phyloP scores from a whole-genome alignment of 1,140 invertebrate species.

The Leptinotarsa undecemlineata region DNA sequence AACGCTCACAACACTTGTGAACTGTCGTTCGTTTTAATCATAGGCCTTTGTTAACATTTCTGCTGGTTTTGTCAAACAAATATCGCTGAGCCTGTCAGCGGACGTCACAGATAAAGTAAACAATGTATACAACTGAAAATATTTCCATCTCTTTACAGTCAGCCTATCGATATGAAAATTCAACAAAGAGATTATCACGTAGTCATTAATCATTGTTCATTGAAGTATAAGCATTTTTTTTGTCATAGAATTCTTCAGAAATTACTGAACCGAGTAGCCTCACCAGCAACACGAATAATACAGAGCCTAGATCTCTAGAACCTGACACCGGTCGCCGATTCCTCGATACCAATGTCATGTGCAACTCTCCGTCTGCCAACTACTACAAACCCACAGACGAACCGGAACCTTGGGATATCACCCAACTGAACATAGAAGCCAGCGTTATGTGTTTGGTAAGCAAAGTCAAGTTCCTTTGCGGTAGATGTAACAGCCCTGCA shows the following conservation, averaged over 20 bases:
- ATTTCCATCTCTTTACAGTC: too few species aligned
- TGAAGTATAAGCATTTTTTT: not conserved
- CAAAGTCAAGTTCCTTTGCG: constrained; percentile 77
- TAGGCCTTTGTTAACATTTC: too few species aligned
- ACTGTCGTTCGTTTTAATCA: too few species aligned
- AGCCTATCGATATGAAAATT: too few species aligned
- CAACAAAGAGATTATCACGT: not conserved
- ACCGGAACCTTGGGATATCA: constrained; percentile 86
- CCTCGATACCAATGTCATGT: constrained; percentile 74
- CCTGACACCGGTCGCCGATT: constrained; percentile 57
- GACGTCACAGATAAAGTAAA: too few species aligned
- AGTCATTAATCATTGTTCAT: too few species aligned
- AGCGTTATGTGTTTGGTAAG: constrained; percentile 84
- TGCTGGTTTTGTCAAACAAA: too few species aligned
- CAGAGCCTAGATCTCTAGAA: constrained; percentile 37
- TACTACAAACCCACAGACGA: constrained; percentile 83
- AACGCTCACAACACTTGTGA: too few species aligned
- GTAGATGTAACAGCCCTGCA: constrained; percentile 69
- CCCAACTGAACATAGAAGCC: constrained; percentile 86
- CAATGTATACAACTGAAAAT: too few species aligned
- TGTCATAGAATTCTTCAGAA: constrained; percentile 31
- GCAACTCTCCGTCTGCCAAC: constrained; percentile 76
- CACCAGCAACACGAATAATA: constrained; percentile 23
- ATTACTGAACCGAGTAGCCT: constrained; percentile 32
- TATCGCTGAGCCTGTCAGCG: too few species aligned